A percentile compares a stretch with the other conserved stretches of the same genome.
Evolutionary conservation across 2,113 vertebrate genomes (phyloP).

Genomic region (Panurus biarmicus): DNA sequence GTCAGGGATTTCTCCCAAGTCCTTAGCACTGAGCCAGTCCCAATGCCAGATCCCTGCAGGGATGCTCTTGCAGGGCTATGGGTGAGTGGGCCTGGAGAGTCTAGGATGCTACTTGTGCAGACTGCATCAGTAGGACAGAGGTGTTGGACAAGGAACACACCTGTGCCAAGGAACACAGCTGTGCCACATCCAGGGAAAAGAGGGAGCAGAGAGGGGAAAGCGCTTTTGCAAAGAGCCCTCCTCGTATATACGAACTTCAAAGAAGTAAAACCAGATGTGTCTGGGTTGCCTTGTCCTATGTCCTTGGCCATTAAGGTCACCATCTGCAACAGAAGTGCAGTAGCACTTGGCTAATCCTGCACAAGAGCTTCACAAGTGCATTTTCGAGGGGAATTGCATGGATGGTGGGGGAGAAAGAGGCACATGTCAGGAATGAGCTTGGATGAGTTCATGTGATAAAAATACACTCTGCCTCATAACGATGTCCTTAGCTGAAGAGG

Average conservation of each 20-base stretch:
- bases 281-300: background rate
- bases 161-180: background rate
- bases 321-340: background rate
- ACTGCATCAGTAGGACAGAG: background rate
- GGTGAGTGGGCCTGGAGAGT: background rate
- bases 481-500: constrained; percentile 56
- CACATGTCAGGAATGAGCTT: background rate
- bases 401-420: background rate
- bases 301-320: background rate
- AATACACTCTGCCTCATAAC: constrained; percentile 60
- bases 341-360: background rate
- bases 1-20: background rate
- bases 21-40: background rate
- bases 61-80: background rate
- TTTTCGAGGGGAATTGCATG: background rate
- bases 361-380: background rate
- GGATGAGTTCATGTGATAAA: constrained; percentile 59
- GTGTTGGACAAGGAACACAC: background rate
- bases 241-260: background rate
- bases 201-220: background rate
- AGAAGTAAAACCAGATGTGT: background rate
- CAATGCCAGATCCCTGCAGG: background rate
- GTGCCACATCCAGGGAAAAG: background rate
- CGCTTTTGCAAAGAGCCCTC: background rate
- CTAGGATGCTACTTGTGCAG: background rate